phyloP scores from a whole-genome alignment of 2,888 invertebrate species.

The Synanthedon tipuliformis region DNA sequence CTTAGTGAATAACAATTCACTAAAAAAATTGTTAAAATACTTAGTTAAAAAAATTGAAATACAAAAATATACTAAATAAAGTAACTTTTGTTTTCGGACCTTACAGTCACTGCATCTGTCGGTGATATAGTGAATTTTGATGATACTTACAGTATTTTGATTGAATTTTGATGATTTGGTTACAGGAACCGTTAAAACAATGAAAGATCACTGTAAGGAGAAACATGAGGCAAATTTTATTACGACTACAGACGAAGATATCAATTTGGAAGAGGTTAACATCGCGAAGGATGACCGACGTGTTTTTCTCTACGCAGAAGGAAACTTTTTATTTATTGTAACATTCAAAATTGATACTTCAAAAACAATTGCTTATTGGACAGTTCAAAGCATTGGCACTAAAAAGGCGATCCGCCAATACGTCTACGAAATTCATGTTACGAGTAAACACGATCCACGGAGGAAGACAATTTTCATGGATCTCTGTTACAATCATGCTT shows the following conservation, averaged over 20 bases:
- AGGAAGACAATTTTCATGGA: conserved; percentile 43
- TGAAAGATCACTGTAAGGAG: conserved; percentile 51
- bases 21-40: too few species aligned
- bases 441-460: conserved; percentile 36
- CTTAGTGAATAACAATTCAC: too few species aligned
- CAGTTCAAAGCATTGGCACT: conserved; percentile 47
- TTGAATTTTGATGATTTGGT: too few species aligned
- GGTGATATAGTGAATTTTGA: too few species aligned
- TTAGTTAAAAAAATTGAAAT: too few species aligned
- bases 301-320: conserved; percentile 35
- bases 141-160: too few species aligned
- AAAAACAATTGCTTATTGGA: conserved; percentile 49
- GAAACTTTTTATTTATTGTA: conserved; percentile 41
- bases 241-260: conserved; percentile 30
- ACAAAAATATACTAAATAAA: too few species aligned
- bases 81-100: too few species aligned
- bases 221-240: conserved; percentile 37
- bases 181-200: conserved; percentile 39
- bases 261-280: conserved; percentile 27
- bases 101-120: too few species aligned
- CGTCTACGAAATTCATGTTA: conserved; percentile 47
- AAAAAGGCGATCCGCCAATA: conserved; percentile 40
- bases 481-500: conserved; percentile 46
- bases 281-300: conserved; percentile 35
- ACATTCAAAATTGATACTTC: conserved; percentile 47